Evolutionary conservation across 2,113 vertebrate species (phyloP).

Genomic region (Muntiacus muntjak): DNA sequence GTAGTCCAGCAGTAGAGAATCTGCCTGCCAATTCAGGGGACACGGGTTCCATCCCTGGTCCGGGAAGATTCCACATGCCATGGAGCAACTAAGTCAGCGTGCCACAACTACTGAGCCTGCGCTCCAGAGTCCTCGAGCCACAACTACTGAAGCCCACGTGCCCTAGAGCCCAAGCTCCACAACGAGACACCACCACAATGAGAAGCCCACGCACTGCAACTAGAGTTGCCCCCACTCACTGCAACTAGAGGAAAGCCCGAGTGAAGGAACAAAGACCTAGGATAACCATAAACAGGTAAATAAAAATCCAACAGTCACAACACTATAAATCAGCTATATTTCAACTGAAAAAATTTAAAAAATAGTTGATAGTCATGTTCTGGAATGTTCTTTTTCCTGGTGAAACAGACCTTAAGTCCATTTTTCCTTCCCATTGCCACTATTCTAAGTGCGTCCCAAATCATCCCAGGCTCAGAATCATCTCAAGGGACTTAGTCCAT

Average conservation of each 20-base stretch:
- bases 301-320: neutral
- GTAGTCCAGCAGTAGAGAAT: neutral
- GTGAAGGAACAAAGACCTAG: neutral
- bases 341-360: neutral
- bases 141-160: neutral
- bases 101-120: neutral
- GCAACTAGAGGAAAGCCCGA: neutral
- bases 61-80: neutral
- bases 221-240: neutral
- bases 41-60: neutral
- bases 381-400: neutral
- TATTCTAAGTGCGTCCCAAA: neutral
- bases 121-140: neutral
- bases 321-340: neutral
- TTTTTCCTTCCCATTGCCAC: neutral
- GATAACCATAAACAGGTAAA: neutral
- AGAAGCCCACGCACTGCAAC: neutral
- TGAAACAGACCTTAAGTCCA: neutral
- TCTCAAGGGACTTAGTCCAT: neutral
- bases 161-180: neutral
- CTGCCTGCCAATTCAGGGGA: neutral
- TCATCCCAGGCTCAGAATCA: neutral
- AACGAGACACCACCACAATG: accelerated
- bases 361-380: neutral
- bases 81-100: accelerated